phyloP scores from a whole-genome alignment of 2,113 vertebrate species.

The Tachysurus vachellii region DNA sequence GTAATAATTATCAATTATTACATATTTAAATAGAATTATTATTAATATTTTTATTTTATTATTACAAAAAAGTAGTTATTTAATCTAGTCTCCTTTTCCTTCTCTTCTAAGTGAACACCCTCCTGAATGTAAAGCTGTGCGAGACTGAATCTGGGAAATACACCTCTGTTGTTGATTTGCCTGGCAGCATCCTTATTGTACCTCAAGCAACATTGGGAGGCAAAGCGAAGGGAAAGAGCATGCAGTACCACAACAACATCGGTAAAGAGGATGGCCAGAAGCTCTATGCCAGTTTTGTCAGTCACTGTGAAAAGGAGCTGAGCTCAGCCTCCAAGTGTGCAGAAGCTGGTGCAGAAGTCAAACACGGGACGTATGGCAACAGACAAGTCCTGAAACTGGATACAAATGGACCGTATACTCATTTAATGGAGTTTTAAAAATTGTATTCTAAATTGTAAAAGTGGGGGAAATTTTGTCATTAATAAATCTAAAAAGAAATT shows the following conservation, averaged over 20 bases:
- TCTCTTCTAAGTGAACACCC: constrained; percentile 67
- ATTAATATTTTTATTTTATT: too few relatives aligned
- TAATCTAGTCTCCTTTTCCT: neutral
- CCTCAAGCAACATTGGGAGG: constrained; percentile 93
- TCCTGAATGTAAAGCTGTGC: constrained; percentile 87
- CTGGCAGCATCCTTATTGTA: constrained; percentile 84
- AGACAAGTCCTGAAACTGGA: constrained; percentile 89
- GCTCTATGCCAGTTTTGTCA: constrained; percentile 82
- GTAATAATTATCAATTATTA: too few relatives aligned
- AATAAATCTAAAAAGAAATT: neutral
- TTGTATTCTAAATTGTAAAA: neutral
- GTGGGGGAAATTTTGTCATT: neutral
- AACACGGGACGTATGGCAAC: constrained; percentile 89
- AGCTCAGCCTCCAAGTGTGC: constrained; percentile 65
- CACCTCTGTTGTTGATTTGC: constrained; percentile 84
- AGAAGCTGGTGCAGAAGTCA: constrained; percentile 70
- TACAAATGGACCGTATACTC: constrained; percentile 93
- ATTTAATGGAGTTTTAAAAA: constrained; percentile 87
- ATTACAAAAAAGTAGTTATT: neutral
- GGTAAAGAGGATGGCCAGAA: constrained; percentile 84
- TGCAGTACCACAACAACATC: constrained; percentile 94
- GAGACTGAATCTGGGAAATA: constrained; percentile 80
- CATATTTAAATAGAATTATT: too few relatives aligned
- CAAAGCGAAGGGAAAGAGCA: constrained; percentile 80
- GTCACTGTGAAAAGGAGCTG: constrained; percentile 81